Percentiles rank a stretch among this genome's conserved stretches.
These are phyloP conservation scores for Perca fluviatilis DNA, from an alignment of 2,113 vertebrate genomes.

Conservation along the genomic window DNA sequence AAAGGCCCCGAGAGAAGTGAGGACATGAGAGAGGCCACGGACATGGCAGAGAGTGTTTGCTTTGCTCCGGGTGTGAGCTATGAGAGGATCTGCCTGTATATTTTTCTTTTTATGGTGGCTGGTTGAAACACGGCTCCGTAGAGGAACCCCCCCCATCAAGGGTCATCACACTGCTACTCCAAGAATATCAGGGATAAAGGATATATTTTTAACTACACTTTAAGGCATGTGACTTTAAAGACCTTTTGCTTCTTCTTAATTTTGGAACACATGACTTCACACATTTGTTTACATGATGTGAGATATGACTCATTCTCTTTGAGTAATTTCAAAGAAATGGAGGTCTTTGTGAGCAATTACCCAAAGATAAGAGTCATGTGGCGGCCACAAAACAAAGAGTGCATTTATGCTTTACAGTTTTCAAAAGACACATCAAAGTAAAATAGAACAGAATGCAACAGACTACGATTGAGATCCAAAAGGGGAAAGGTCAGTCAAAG, in stretches of 20 bases:
- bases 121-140: slow-evolving; percentile 21
- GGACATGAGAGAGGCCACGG: slow-evolving; percentile 61
- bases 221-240: slow-evolving; percentile 18
- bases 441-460: slow-evolving; percentile 27
- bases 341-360: slow-evolving; percentile 35
- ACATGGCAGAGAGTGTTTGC: slow-evolving; percentile 56
- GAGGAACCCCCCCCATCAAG: slow-evolving; percentile 13
- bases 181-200: slow-evolving; percentile 33
- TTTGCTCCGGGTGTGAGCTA: slow-evolving; percentile 59
- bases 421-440: slow-evolving; percentile 42
- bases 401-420: slow-evolving; percentile 46
- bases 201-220: slow-evolving; percentile 35
- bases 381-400: slow-evolving; percentile 48
- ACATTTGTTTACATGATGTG: slow-evolving; percentile 48
- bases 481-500: slow-evolving; percentile 49
- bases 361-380: slow-evolving; percentile 52
- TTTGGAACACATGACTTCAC: slow-evolving; percentile 29
- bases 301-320: slow-evolving; percentile 44
- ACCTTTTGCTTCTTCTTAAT: slow-evolving; percentile 34
- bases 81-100: slow-evolving; percentile 51
- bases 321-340: slow-evolving; percentile 16
- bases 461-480: slow-evolving; percentile 16
- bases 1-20: slow-evolving; percentile 54
- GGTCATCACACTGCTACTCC: slow-evolving; percentile 33
- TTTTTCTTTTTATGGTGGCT: slow-evolving; percentile 59